Conservation (phyloP, 2,113 vertebrate species). For the Lepus americanus region DNA sequence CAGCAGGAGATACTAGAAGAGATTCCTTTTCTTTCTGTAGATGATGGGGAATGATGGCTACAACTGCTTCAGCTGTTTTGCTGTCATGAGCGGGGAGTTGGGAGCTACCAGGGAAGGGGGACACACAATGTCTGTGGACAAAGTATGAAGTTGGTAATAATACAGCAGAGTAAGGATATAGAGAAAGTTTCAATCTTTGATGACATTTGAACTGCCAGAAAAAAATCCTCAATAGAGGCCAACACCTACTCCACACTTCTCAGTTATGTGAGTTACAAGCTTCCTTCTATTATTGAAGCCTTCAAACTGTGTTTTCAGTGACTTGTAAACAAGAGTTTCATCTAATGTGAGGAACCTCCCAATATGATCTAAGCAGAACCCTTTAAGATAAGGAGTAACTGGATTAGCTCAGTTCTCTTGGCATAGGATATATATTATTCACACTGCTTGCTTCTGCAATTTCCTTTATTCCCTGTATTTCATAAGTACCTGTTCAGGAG, state of each 20-base stretch:
- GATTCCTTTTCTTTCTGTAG: neutral
- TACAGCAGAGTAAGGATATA: neutral
- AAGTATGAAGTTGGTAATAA: neutral
- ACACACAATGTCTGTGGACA: neutral
- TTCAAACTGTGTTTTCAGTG: neutral
- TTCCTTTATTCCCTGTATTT: slow-evolving; percentile 30
- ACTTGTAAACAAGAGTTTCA: neutral
- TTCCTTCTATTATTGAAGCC: neutral
- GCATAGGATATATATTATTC: neutral
- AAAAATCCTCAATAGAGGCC: neutral
- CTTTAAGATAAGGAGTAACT: neutral
- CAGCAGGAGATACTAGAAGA: neutral
- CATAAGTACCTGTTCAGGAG: neutral
- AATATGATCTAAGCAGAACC: neutral
- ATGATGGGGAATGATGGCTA: neutral
- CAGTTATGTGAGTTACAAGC: neutral
- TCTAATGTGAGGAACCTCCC: neutral
- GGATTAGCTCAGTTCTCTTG: neutral
- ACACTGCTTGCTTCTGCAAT: slow-evolving; percentile 7
- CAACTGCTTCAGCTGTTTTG: neutral
- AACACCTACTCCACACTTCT: neutral
- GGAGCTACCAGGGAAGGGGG: accelerated
- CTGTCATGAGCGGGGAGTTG: neutral
- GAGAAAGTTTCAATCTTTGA: neutral
- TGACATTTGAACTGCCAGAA: neutral